Base-by-base conservation (phyloP, 2,888 invertebrate species). In the Andrena marginata region DNA sequence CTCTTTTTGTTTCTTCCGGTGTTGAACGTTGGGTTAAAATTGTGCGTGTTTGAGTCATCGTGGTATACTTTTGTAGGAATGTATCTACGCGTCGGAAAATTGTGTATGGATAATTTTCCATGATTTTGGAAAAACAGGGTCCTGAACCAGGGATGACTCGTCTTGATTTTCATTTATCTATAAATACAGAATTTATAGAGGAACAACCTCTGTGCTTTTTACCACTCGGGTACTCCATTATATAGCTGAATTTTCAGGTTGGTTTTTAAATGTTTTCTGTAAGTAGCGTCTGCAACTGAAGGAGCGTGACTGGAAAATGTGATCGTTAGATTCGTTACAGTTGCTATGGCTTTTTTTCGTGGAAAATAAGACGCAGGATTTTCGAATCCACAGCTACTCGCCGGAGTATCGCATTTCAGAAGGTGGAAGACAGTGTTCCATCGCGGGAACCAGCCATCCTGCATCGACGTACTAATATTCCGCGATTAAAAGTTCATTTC, bases 401-500 rank as follows among this genome's bases (percentile, higher is more conserved):
- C 48, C 48, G 7, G 62, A 16, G 51, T 42, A 31, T 23, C 16
- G 13, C 10, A 31, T 65, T 59, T 16, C 42, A 6, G 8, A 20
- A 31, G 56, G n/a, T 10, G 49, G 49, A 16, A 20, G 42, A 20
- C 20, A 35, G 16, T 7, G 29, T 26, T 56, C 10, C 16, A 48
- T 8, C 2, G 5, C 31, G 2, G n/a, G 29, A n/a, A 42, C 7
- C 8, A 4, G 26, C 23, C 35, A 51, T 8, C 59, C 16, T 20
- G 26, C 64, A 56, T 56, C 71, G 85, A 56, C 74, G 78, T 76
- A 82, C 84, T 88, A 90, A 91, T 90, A 90, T 86, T 71, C 70
- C 72, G 83, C 86, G 84, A 85, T 86, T 86, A 88, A 87, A 87
- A 90, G 89, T 90, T 91, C 87, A 90, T 91, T 86, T 85, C 85